Base-by-base conservation (phyloP, 2,113 vertebrate genomes). In the Cyprinodon tularosa region DNA sequence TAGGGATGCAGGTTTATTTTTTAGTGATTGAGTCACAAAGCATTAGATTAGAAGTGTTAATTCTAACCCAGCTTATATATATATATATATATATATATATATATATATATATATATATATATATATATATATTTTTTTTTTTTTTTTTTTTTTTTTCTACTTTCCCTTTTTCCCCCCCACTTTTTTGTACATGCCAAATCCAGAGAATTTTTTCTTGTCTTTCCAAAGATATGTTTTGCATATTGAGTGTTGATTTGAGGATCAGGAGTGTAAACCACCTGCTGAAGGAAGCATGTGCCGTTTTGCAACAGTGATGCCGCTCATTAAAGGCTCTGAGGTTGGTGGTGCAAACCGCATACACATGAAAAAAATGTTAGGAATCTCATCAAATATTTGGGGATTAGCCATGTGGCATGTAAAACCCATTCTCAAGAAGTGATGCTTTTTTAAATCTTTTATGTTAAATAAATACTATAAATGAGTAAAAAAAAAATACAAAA, bases 291-390 rank as follows among this genome's bases (percentile, higher is more conserved):
- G 22, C 61, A 64, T 66, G 64, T 84, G 76, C 40, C 0, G 20
- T 68, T 84, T 76, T 81, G 78, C 80, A 89, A 82, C 74, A 81
- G 68, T 29, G 12, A 64, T 68, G 72, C 62, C 82, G 81, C 72
- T 90, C 81, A 91, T 90, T 84, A 90, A 78, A 44, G 47, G 60
- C 74, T 60, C 76, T 82, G 80, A 90, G 83, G 81, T 77, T 77
- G 60, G 68, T 17, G 11, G 67, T 66, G 73, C 77, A 88, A 61
- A 17, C 73, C 80, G 80, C 29, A 64, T 62, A 84, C 80, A 53
- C 61, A 70, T 44, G 72, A 72, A 81, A 90, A 15, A 91, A 91
- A 93, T 93, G 68, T 65, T 40, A 85, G 80, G 90, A 93, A 94
- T 95, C 85, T 84, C 77, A 65, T 73, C 72, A 91, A 88, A 87